Conservation (phyloP, 2,888 invertebrate genomes). For the Lingula anatina region DNA sequence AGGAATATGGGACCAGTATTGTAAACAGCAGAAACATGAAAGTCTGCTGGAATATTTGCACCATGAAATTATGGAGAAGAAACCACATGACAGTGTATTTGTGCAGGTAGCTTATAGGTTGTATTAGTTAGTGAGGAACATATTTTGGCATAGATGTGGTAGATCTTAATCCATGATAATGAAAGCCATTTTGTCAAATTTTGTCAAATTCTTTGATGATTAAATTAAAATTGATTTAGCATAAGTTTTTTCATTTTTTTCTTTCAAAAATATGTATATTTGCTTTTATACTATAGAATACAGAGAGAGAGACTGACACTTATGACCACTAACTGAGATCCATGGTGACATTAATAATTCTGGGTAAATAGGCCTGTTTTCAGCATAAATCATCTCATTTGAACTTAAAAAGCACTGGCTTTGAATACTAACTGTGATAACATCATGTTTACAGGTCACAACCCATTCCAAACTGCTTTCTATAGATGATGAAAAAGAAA, state of each 20-base stretch:
- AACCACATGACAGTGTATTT: constrained; percentile 2
- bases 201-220: background rate
- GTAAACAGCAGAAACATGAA: constrained; percentile 32
- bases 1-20: constrained; percentile 20
- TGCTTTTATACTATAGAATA: background rate
- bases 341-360: no score
- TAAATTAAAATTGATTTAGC: background rate
- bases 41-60: constrained; percentile 28
- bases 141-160: no score
- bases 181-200: no score
- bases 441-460: constrained; percentile 24
- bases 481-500: constrained; percentile 11
- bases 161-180: constrained; percentile 15
- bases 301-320: no score
- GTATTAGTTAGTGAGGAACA: no score
- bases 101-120: no score
- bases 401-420: no score
- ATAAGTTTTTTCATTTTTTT: background rate
- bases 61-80: constrained; percentile 10
- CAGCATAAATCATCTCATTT: no score
- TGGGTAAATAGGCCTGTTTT: no score
- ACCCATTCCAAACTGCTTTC: constrained; percentile 34
- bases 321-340: no score
- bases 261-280: constrained; percentile 2
- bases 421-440: no score